Evolutionary conservation across 64 coral and sea anemone genomes (phyloP).

Genomic region (Exaiptasia diaphana): DNA sequence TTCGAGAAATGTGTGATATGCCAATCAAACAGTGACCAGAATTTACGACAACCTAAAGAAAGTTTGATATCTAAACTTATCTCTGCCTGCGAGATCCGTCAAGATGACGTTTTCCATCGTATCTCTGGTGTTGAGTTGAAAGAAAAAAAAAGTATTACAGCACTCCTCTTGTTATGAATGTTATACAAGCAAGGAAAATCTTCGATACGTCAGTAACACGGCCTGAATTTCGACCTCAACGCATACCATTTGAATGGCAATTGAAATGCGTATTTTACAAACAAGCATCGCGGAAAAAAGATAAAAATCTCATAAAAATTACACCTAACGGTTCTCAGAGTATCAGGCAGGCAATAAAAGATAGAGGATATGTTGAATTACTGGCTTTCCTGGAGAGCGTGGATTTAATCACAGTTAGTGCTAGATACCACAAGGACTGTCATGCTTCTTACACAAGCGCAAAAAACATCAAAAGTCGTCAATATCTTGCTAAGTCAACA

Average conservation of each 20-base stretch:
- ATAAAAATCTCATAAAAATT: slow-evolving; percentile 26
- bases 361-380: background rate
- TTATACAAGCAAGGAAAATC: slow-evolving; percentile 37
- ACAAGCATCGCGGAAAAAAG: slow-evolving; percentile 27
- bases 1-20: slow-evolving; percentile 37
- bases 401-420: background rate
- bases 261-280: slow-evolving; percentile 55
- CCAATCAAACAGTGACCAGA: background rate
- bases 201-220: background rate
- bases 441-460: too few species aligned
- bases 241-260: slow-evolving; percentile 33
- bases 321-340: background rate
- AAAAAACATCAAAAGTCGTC: too few species aligned
- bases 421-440: too few species aligned
- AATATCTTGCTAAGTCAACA: too few species aligned
- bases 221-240: background rate
- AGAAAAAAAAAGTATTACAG: slow-evolving; percentile 8
- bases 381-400: background rate
- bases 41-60: background rate
- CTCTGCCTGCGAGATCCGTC: background rate
- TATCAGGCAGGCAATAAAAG: slow-evolving; percentile 19
- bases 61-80: background rate
- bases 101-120: slow-evolving; percentile 27
- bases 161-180: slow-evolving; percentile 46
- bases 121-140: background rate